phyloP scores from a whole-genome alignment of 2,888 invertebrate species.

The Drosophila hamatofila region DNA sequence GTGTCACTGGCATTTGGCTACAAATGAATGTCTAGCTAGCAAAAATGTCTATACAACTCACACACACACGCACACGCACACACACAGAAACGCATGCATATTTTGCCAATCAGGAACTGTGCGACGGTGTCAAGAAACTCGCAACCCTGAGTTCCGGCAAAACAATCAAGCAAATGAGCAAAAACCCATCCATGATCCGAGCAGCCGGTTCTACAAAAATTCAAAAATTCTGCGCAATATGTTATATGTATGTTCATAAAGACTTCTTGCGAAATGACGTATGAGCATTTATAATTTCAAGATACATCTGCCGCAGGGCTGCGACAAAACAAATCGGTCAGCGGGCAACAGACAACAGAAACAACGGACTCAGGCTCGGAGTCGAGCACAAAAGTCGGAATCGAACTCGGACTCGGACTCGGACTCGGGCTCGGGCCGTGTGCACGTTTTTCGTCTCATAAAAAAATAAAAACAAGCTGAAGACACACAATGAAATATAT shows the following conservation, averaged over 20 bases:
- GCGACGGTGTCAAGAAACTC: slow-evolving; percentile 67
- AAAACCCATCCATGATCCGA: slow-evolving; percentile 26
- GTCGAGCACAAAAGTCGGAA: background rate
- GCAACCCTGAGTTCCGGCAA: slow-evolving; percentile 64
- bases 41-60: background rate
- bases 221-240: slow-evolving; percentile 40
- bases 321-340: slow-evolving; percentile 68
- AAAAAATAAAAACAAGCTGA: slow-evolving; percentile 11
- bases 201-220: slow-evolving; percentile 53
- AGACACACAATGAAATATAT: slow-evolving; percentile 18
- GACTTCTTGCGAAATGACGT: slow-evolving; percentile 50
- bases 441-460: slow-evolving; percentile 58
- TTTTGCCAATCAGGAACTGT: slow-evolving; percentile 45
- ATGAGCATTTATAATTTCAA: slow-evolving; percentile 26
- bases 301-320: slow-evolving; percentile 38
- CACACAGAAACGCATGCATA: background rate
- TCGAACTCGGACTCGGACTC: background rate
- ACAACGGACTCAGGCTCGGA: background rate
- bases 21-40: slow-evolving; percentile 16
- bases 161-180: slow-evolving; percentile 29
- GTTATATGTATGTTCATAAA: slow-evolving; percentile 11
- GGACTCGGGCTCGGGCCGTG: slow-evolving; percentile 13
- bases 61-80: background rate
- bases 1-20: slow-evolving; percentile 32
- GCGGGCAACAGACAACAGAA: slow-evolving; percentile 64